Evolutionary conservation across 2,888 invertebrate genomes (phyloP).

Genomic region (Argyresthia albistria): DNA sequence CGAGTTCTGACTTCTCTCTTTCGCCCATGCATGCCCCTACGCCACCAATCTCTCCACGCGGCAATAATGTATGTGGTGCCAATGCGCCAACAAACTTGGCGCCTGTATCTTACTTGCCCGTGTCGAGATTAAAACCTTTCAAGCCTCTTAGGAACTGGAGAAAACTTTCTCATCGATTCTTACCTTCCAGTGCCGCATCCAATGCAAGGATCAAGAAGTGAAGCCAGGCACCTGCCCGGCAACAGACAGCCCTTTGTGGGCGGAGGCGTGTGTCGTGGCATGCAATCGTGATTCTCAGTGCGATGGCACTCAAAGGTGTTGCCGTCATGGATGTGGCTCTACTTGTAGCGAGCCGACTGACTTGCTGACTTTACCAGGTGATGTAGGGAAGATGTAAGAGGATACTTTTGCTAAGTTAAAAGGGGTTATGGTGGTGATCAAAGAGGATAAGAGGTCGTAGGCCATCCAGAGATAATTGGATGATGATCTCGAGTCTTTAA

Average conservation of each 20-base stretch:
- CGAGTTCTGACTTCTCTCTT: too few relatives aligned
- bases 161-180: neutral
- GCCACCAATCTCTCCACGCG: too few relatives aligned
- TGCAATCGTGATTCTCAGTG: constrained; percentile 79
- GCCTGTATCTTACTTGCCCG: too few relatives aligned
- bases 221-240: constrained; percentile 59
- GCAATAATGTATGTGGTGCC: too few relatives aligned
- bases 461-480: too few relatives aligned
- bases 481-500: too few relatives aligned
- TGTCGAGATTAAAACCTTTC: too few relatives aligned
- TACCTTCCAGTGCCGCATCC: constrained; percentile 66
- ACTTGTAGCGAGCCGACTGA: constrained; percentile 78
- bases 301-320: constrained; percentile 78
- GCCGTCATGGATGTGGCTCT: constrained; percentile 77
- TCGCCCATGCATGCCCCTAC: too few relatives aligned
- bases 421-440: too few relatives aligned
- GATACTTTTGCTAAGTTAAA: too few relatives aligned
- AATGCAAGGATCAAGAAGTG: constrained; percentile 63
- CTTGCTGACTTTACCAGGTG: constrained; percentile 72
- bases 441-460: too few relatives aligned
- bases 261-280: constrained; percentile 72
- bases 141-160: neutral
- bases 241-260: constrained; percentile 63
- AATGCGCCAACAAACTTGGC: too few relatives aligned
- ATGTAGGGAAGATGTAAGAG: constrained; percentile 12